Base-by-base conservation (phyloP, 2,888 invertebrate genomes). In the Chaitophorus viminalis region DNA sequence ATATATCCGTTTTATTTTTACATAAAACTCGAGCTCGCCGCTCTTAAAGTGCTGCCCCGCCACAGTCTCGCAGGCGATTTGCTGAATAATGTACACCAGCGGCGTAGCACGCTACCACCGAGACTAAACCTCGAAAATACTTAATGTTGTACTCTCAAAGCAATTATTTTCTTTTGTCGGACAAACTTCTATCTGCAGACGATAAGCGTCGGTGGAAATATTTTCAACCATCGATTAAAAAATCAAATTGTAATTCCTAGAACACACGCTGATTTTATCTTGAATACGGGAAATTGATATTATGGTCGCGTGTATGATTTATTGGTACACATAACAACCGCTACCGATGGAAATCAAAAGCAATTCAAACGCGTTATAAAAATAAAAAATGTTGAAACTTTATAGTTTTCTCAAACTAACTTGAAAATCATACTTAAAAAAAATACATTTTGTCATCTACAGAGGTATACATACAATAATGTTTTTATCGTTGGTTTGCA, bases 1-100 rank as follows among this genome's bases (percentile, higher is more conserved):
- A 54, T 54, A 54, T n/a, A 39, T n/a, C 39, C 75, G n/a, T 29
- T 76, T 76, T 46, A 46, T 76, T 76, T 76, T 76, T 46, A 76
- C 29, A 46, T 39, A 29, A 46, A n/a, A 46, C n/a, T 29, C 39
- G 9, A 18, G 76, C 46, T 76, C 29, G 46, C 8, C n/a, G 46
- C 46, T 29, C 18, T 33, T 18, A 29, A 76, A 76, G 39, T 29
- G 39, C 46, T 46, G n/a, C 46, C 29, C 76, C 18, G 46, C 46
- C 17, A 76, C 46, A 11, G 14, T 46, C 46, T 46, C 14, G 14
- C 46, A 14, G 14, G 11, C 29, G 29, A 76, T 46, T 76, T 46
- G 46, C 39, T 18, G 18, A 46, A 46, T 76, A 76, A 76, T 46
- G 46, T 76, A 76, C 76, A 60, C 39, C 11, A 0, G 39, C 3